A percentile compares a stretch with the other conserved stretches of the same genome.
Conservation (phyloP, 2,888 invertebrate species). For the Idaea dimidiata region DNA sequence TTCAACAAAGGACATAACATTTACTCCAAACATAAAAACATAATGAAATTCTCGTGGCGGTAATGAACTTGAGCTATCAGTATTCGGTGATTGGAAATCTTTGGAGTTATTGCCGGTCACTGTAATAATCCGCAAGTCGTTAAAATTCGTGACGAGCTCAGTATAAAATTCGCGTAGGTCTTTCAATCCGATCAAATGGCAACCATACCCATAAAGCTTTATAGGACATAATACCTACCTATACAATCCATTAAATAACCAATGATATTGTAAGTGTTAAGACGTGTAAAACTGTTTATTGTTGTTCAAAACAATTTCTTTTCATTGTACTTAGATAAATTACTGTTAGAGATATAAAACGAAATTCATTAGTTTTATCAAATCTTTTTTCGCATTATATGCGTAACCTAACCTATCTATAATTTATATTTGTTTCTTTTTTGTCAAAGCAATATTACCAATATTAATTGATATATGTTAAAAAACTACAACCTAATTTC, state of each 20-base stretch:
- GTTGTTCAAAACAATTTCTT: constrained; percentile 6
- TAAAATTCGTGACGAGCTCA: not conserved
- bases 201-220: not conserved
- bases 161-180: constrained; percentile 1
- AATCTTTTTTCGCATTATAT: too few species aligned
- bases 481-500: not conserved
- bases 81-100: not conserved
- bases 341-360: too few species aligned
- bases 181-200: constrained; percentile 1
- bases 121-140: not conserved
- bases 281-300: constrained; percentile 6
- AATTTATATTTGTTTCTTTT: too few species aligned
- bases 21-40: not conserved
- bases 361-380: too few species aligned
- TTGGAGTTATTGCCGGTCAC: not conserved
- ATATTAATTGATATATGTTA: not conserved
- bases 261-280: constrained; percentile 3
- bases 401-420: too few species aligned
- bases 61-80: not conserved
- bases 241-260: not conserved
- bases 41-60: not conserved
- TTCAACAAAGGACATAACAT: too few species aligned
- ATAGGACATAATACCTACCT: constrained; percentile 1
- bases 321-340: not conserved
- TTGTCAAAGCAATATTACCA: too few species aligned